Evolutionary conservation across 35 echinoderm and acorn worm genomes (phyloP), one percentile per base, ranked within the genome.

Genomic region (Lytechinus variegatus): DNA sequence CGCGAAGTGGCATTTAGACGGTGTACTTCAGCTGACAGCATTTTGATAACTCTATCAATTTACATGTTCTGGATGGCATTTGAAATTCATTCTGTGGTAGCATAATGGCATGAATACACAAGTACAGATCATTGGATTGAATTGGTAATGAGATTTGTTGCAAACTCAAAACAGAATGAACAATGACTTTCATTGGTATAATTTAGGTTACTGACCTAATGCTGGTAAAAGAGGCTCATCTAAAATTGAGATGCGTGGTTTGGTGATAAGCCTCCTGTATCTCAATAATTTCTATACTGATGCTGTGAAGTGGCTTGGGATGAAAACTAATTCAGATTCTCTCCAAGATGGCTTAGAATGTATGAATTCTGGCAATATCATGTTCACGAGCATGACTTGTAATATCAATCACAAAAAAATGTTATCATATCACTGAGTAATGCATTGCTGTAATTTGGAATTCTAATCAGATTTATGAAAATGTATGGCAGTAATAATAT

Each of bases 1-100:
- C 92, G 53, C 88, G 52, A 93, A 93, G 92, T 93, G 92, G 53
- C 53, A 53, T 93, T 93, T 55, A 57, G 92, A 93, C 53, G 92
- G 54, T 57, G 54, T 57, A 27, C 53, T 93, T 28, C 53, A 57
- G 92, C 11, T 93, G 92, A 93, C 92, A 93, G 92, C n/a, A 93
- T 93, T 93, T 54, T 93, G 54, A 93, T 93, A 93, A 93, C 92
- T 57, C n/a, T 12, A 54, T 54, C 52, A 44, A 90, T 90, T 90
- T 52, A 54, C 88, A 90, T 54, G 10, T 90, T 44, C 33, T 19
- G 28, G 88, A 90, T 90, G 87, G 88, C 88, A 90, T 90, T 90
- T 90, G 88, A 90, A 90, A 52, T 90, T 90, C 88, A 90, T 90
- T 90, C 52, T 90, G 88, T 54, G 88, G 88, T 52, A 54, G 52